These are phyloP conservation scores for Baryphthengus martii DNA, from an alignment of 2,113 vertebrate genomes.

Conservation along the genomic window DNA sequence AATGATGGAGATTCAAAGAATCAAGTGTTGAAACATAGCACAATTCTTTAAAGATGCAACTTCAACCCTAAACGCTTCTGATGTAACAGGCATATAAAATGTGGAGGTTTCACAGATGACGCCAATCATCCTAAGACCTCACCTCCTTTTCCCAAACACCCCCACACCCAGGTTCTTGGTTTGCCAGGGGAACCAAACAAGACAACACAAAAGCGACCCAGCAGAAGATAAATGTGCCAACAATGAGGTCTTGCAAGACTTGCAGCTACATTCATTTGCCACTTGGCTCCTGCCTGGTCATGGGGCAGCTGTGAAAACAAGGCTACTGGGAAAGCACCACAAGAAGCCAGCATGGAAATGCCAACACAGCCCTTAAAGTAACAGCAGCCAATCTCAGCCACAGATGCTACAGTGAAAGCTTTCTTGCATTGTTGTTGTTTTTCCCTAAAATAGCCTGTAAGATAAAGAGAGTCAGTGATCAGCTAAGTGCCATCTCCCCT, in stretches of 20 bases:
- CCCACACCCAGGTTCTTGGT: background rate
- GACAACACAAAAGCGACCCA: background rate
- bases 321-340: slow-evolving; percentile 9
- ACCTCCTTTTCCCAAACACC: background rate
- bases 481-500: slow-evolving; percentile 35
- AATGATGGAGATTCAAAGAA: background rate
- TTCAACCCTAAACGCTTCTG: background rate
- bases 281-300: background rate
- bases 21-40: background rate
- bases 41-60: background rate
- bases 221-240: slow-evolving; percentile 11
- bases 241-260: background rate
- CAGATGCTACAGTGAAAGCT: background rate
- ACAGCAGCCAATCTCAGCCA: background rate
- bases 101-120: background rate
- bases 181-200: background rate
- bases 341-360: background rate
- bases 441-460: slow-evolving; percentile 33
- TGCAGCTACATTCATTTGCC: background rate
- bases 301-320: slow-evolving; percentile 68
- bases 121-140: background rate
- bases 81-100: background rate
- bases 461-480: slow-evolving; percentile 15
- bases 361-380: background rate
- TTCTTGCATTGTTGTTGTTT: slow-evolving; percentile 19